Percentiles rank a stretch among this genome's conserved stretches.
phyloP scores from a whole-genome alignment of 2,888 invertebrate genomes.

The Cheilosia impressa region DNA sequence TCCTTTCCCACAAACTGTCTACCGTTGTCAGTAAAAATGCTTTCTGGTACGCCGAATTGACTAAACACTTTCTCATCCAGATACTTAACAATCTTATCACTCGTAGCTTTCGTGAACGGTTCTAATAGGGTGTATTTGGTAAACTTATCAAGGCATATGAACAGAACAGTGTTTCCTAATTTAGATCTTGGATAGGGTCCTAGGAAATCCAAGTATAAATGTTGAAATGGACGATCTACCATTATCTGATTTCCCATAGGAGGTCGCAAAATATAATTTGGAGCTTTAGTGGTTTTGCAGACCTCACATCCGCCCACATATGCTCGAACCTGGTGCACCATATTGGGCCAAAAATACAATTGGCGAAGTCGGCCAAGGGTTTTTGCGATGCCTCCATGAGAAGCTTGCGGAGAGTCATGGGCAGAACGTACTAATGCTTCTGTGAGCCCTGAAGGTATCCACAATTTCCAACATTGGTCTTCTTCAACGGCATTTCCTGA shows the following conservation, averaged over 20 bases:
- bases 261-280: background rate
- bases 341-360: constrained; percentile 7
- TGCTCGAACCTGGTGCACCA: background rate
- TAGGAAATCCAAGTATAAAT: constrained; percentile 27
- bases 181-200: constrained; percentile 33
- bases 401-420: constrained; percentile 16
- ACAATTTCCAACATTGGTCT: background rate
- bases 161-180: background rate
- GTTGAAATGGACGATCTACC: constrained; percentile 22
- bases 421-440: background rate
- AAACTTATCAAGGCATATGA: background rate
- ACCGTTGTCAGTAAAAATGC: constrained; percentile 47
- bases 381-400: background rate
- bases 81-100: background rate
- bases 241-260: background rate
- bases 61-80: background rate
- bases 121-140: background rate
- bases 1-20: constrained; percentile 25
- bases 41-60: background rate
- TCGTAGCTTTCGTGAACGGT: background rate
- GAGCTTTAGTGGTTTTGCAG: background rate
- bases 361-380: background rate
- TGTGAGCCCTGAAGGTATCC: background rate
- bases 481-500: background rate
- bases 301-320: background rate